Conservation (phyloP, 2,888 invertebrate species). For the Arctia plantaginis region DNA sequence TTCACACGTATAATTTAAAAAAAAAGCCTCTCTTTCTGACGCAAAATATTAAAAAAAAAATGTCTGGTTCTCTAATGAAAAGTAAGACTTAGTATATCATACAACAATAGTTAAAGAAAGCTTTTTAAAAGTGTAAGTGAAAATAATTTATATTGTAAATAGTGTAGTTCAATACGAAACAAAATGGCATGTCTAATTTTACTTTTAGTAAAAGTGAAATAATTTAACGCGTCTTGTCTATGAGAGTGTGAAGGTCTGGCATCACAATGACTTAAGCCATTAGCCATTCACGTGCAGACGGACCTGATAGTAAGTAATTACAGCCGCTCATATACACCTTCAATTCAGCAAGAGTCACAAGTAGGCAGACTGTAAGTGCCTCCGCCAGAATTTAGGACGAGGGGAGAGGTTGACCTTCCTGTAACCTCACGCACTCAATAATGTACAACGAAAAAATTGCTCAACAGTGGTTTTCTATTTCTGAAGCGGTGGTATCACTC, state of each 20-base stretch:
- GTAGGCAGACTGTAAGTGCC: too few relatives aligned
- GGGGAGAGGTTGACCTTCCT: too few relatives aligned
- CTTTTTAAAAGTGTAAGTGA: constrained; percentile 46
- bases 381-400: too few relatives aligned
- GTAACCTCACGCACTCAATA: too few relatives aligned
- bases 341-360: too few relatives aligned
- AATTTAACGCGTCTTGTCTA: not conserved
- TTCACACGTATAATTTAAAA: not conserved
- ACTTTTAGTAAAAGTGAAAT: constrained; percentile 41
- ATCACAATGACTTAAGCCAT: not conserved
- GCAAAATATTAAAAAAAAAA: not conserved
- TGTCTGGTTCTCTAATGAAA: not conserved
- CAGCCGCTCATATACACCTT: too few relatives aligned
- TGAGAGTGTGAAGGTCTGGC: not conserved
- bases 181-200: constrained; percentile 22
- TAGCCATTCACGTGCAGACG: not conserved
- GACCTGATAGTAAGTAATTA: not conserved
- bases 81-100: constrained; percentile 8
- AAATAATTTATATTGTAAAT: constrained; percentile 29
- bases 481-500: too few relatives aligned
- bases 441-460: too few relatives aligned
- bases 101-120: constrained; percentile 8
- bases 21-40: not conserved
- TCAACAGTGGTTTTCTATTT: too few relatives aligned
- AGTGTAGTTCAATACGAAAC: not conserved